phyloP scores from a whole-genome alignment of 2,797 vertebrate genomes.

The Urosaurus nigricauda region DNA sequence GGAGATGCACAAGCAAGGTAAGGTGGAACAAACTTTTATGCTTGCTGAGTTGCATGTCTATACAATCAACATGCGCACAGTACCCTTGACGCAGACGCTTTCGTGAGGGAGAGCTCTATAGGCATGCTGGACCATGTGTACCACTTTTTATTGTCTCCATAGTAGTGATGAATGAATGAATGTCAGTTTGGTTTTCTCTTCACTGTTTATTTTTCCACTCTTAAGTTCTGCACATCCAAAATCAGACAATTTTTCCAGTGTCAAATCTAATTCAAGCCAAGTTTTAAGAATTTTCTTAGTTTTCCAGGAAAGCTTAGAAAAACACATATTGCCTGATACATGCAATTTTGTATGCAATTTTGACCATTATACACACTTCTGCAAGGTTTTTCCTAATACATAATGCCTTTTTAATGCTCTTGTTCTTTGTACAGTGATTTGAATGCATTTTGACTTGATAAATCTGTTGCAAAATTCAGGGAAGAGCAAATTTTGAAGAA shows the following conservation, averaged over 20 bases:
- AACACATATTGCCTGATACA: neutral
- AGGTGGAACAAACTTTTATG: neutral
- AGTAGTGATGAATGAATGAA: neutral
- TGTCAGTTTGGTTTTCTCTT: neutral
- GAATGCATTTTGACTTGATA: neutral
- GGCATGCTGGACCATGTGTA: neutral
- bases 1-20: constrained; percentile 20
- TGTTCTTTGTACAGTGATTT: neutral
- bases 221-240: neutral
- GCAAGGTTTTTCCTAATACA: too few species aligned
- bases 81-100: neutral
- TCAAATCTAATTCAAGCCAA: neutral
- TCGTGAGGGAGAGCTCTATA: neutral
- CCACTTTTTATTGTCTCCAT: neutral
- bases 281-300: neutral
- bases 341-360: neutral
- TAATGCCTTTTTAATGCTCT: too few species aligned
- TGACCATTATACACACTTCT: too few species aligned
- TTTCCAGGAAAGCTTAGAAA: neutral
- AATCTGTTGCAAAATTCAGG: neutral
- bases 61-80: neutral
- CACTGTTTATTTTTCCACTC: neutral
- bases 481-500: neutral
- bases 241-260: neutral
- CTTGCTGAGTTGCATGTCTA: constrained; percentile 10